Evolutionary conservation across 2,797 vertebrate genomes (phyloP).

Genomic region (Melanogrammus aeglefinus): DNA sequence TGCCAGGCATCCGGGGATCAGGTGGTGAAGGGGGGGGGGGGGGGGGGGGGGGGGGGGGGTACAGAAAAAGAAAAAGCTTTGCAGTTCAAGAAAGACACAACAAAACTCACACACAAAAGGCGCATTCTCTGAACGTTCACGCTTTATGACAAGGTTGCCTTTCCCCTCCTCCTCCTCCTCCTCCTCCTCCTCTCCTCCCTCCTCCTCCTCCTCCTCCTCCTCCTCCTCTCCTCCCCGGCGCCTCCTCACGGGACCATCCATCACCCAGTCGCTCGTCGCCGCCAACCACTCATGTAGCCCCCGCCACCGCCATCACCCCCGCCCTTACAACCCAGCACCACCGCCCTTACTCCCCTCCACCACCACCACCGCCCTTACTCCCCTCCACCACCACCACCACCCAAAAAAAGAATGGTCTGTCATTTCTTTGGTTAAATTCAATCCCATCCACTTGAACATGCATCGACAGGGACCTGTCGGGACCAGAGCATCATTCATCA

Average conservation of each 20-base stretch:
- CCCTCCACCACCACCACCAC: constrained; percentile 46
- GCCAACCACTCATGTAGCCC: constrained; percentile 72
- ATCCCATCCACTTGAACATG: constrained; percentile 81
- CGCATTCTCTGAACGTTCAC: constrained; percentile 55
- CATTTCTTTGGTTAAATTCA: constrained; percentile 83
- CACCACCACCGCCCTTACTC: constrained; percentile 1
- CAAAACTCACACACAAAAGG: neutral
- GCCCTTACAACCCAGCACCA: neutral
- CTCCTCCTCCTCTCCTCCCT: constrained; percentile 49
- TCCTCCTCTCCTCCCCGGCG: constrained; percentile 52
- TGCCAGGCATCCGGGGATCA: constrained; percentile 60
- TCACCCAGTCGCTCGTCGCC: constrained; percentile 64
- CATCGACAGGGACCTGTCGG: constrained; percentile 76
- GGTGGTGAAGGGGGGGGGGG: constrained; percentile 61
- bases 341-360: constrained; percentile 22
- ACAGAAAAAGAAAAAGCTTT: constrained; percentile 34
- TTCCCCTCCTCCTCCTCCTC: constrained; percentile 54
- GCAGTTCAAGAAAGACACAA: neutral
- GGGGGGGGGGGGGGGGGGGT: constrained; percentile 57
- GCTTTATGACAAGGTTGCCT: constrained; percentile 62
- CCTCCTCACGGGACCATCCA: constrained; percentile 70
- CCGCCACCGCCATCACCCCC: neutral
- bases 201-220: constrained; percentile 37
- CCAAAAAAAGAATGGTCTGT: constrained; percentile 76
- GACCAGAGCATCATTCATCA: constrained; percentile 76